Conservation (phyloP, 2,797 vertebrate genomes). For the Somateria mollissima region DNA sequence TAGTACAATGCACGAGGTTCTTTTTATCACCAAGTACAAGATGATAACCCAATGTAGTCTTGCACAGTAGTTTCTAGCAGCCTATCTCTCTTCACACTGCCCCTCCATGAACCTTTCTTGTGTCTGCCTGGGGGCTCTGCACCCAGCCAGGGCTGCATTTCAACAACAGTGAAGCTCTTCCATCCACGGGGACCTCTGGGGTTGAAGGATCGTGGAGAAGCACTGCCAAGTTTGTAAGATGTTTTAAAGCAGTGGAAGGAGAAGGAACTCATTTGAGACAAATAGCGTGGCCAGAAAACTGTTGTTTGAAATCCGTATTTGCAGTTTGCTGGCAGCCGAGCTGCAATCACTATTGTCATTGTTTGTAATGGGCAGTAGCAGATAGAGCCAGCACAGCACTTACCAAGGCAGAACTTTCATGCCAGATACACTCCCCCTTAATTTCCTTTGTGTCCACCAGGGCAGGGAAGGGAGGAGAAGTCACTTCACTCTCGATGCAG, state of each 20-base stretch:
- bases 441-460: neutral
- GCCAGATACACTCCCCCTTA: neutral
- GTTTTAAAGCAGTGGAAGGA: neutral
- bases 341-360: neutral
- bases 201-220: rapidly evolving
- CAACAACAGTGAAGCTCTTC: neutral
- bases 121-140: neutral
- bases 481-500: neutral
- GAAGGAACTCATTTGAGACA: neutral
- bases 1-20: neutral
- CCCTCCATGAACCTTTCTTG: neutral
- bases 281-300: neutral
- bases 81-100: neutral
- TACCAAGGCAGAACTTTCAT: neutral
- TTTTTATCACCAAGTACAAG: neutral
- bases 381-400: neutral
- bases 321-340: neutral
- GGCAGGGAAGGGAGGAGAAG: neutral
- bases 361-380: neutral
- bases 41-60: neutral
- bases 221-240: rapidly evolving
- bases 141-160: neutral
- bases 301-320: rapidly evolving
- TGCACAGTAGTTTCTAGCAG: neutral
- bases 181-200: rapidly evolving